These are phyloP conservation scores for Aleiodes sp. DNA, from an alignment of 1,140 invertebrate genomes.

Conservation along the genomic window DNA sequence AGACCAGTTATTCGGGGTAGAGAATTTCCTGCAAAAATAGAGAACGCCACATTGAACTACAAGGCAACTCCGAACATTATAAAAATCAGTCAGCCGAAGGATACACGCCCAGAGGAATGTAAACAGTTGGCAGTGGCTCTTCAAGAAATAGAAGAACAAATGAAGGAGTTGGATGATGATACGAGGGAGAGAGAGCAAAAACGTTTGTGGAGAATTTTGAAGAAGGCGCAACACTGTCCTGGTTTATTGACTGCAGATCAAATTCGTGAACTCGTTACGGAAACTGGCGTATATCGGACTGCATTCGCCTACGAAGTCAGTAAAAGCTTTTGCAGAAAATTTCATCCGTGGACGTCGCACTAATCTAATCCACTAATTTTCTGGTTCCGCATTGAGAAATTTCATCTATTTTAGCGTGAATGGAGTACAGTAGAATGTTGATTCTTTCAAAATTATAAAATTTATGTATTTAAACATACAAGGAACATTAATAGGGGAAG, in stretches of 20 bases:
- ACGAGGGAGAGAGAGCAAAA: not conserved
- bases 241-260: slow-evolving; percentile 36
- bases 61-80: slow-evolving; percentile 30
- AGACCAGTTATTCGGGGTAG: slow-evolving; percentile 12
- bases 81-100: slow-evolving; percentile 33
- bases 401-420: no score
- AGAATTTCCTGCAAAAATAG: slow-evolving; percentile 32
- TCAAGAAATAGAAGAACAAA: not conserved
- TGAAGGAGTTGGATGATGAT: not conserved
- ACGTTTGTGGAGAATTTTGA: slow-evolving; percentile 4
- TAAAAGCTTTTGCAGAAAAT: not conserved
- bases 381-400: not conserved
- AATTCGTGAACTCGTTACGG: slow-evolving; percentile 31
- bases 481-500: no score
- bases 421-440: no score
- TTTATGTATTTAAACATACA: no score
- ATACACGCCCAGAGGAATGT: slow-evolving; percentile 14
- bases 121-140: slow-evolving; percentile 20
- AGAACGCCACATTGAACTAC: slow-evolving; percentile 37
- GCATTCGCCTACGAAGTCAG: slow-evolving; percentile 36
- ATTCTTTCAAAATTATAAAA: no score
- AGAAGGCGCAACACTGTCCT: slow-evolving; percentile 36
- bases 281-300: slow-evolving; percentile 32
- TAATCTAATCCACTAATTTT: no score
- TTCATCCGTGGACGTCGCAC: not conserved